These are phyloP conservation scores for Tetranychus truncatus DNA, from an alignment of 2,888 invertebrate genomes.

Conservation along the genomic window DNA sequence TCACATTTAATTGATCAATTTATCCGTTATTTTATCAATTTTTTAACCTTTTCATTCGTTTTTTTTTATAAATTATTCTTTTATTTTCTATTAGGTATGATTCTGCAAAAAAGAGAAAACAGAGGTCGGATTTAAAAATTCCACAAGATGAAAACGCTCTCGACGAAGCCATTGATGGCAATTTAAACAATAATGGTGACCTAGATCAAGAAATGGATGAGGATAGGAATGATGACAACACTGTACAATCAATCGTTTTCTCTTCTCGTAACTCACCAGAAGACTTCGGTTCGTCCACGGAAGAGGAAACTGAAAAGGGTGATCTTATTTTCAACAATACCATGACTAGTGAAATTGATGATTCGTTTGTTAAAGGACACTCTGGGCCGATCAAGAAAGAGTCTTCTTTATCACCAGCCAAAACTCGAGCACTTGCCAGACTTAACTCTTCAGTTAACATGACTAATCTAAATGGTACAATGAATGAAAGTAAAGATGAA, in stretches of 20 bases:
- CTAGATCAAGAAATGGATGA: background rate
- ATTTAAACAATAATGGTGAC: background rate
- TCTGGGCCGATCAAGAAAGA: no score
- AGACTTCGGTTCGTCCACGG: background rate
- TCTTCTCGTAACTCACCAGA: constrained; percentile 1
- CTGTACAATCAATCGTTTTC: background rate
- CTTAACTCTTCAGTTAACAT: no score
- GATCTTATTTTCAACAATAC: background rate
- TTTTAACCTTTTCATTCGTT: background rate
- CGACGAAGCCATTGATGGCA: background rate
- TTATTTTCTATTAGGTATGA: background rate
- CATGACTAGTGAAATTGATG: background rate
- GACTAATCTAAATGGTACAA: no score
- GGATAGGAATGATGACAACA: background rate
- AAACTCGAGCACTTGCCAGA: no score
- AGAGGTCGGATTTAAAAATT: background rate
- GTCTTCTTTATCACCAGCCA: no score
- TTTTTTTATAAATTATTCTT: background rate
- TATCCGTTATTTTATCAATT: background rate
- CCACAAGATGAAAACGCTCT: background rate
- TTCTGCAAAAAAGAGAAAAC: background rate
- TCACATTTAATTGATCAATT: no score
- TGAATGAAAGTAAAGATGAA: no score
- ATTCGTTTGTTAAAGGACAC: background rate
- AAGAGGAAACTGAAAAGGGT: background rate